Conservation (phyloP, 2,888 invertebrate genomes). For the Arrhopalites spinosus region DNA sequence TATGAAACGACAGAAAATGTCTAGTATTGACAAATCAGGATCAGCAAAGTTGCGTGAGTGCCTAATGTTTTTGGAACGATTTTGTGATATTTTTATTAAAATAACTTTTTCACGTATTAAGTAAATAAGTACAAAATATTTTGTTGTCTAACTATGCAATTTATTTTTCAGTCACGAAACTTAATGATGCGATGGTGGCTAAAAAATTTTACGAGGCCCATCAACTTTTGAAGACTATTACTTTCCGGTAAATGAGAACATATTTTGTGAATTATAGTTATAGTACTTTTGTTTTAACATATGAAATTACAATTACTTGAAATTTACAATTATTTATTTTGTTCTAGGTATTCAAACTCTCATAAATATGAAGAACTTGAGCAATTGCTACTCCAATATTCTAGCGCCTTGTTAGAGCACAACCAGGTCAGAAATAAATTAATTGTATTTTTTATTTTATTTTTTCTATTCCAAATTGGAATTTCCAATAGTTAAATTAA, state of each 20-base stretch:
- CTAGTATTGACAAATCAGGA: slow-evolving; percentile 37
- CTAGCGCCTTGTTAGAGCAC: slow-evolving; percentile 44
- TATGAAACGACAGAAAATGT: slow-evolving; percentile 40
- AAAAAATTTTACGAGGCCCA: slow-evolving; percentile 55
- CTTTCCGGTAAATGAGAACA: slow-evolving; percentile 47
- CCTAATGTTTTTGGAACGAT: too few species aligned
- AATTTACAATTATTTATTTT: background rate
- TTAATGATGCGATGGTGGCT: slow-evolving; percentile 47
- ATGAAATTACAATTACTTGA: background rate
- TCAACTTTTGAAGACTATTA: slow-evolving; percentile 52
- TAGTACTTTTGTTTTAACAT: background rate
- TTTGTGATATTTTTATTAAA: too few species aligned
- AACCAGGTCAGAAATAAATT: slow-evolving; percentile 42
- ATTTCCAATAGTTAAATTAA: background rate
- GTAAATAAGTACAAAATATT: too few species aligned
- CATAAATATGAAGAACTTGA: slow-evolving; percentile 52
- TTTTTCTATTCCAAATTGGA: background rate
- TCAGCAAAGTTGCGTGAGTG: slow-evolving; percentile 41
- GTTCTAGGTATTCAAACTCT: slow-evolving; percentile 33
- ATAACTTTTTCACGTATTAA: too few species aligned
- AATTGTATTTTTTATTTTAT: background rate
- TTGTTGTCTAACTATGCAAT: too few species aligned
- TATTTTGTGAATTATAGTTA: background rate
- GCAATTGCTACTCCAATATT: slow-evolving; percentile 42
- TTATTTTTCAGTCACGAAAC: too few species aligned